Conservation (phyloP, 2,113 vertebrate species). For the Stomatorhinus ivindoensis region DNA sequence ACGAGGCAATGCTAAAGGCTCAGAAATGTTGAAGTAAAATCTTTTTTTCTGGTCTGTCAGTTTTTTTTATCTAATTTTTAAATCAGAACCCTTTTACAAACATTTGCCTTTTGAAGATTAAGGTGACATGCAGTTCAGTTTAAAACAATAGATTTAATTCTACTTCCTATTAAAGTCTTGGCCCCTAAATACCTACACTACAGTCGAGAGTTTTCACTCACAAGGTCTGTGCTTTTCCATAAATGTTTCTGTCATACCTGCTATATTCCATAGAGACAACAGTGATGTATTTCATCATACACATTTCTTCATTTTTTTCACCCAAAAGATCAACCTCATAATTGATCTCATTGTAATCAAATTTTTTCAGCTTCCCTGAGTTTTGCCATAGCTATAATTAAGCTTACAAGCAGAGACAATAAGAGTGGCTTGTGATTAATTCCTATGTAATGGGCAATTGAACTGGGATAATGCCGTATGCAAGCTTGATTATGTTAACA, state of each 20-base stretch:
- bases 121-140: not conserved
- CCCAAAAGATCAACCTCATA: not conserved
- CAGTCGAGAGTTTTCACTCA: not conserved
- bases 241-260: not conserved
- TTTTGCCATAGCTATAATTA: constrained; percentile 5
- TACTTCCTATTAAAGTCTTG: not conserved
- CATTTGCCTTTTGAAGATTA: not conserved
- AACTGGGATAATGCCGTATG: constrained; percentile 28
- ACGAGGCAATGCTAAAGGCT: not conserved
- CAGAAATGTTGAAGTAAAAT: not conserved
- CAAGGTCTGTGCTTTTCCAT: not conserved
- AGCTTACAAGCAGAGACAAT: not conserved
- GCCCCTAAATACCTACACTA: not conserved
- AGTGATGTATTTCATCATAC: not conserved
- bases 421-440: constrained; percentile 23
- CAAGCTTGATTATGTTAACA: constrained; percentile 20
- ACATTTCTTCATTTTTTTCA: not conserved
- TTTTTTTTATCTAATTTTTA: not conserved
- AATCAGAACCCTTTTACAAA: not conserved
- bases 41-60: not conserved
- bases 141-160: not conserved
- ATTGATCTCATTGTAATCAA: not conserved
- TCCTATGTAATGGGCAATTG: constrained; percentile 27
- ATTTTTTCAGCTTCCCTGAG: not conserved
- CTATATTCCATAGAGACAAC: not conserved